Percentiles rank a stretch among this genome's conserved stretches.
Evolutionary conservation across 2,113 vertebrate species (phyloP).

Genomic region (Ciconia stormi): DNA sequence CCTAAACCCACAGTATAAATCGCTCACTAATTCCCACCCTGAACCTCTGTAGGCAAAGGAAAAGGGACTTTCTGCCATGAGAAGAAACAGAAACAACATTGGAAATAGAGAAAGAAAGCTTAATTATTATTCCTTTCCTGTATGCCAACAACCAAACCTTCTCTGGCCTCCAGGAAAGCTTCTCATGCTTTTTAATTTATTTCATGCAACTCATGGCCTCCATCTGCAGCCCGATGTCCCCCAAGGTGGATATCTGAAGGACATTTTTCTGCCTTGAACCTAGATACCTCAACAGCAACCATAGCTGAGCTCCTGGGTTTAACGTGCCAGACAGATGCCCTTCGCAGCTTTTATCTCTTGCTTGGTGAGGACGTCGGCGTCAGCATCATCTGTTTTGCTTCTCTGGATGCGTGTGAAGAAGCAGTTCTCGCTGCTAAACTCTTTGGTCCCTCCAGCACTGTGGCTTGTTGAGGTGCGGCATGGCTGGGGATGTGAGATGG

Average conservation of each 20-base stretch:
- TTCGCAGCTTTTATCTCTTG: neutral
- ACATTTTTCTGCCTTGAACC: neutral
- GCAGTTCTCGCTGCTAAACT: neutral
- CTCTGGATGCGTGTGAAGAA: neutral
- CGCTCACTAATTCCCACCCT: neutral
- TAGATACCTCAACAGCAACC: neutral
- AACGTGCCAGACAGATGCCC: neutral
- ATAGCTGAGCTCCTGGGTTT: neutral
- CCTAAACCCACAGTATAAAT: neutral
- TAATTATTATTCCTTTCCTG: neutral
- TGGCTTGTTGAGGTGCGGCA: neutral
- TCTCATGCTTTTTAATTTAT: neutral
- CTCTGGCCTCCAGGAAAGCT: neutral
- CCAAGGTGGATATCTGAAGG: neutral
- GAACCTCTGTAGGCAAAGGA: neutral
- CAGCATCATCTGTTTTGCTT: neutral
- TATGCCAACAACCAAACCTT: neutral
- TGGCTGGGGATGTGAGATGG: neutral
- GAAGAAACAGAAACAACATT: neutral
- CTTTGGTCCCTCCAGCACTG: neutral
- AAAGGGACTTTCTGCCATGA: neutral
- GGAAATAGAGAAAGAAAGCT: neutral
- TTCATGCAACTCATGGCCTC: neutral
- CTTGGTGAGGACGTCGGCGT: neutral
- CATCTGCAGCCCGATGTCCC: neutral